These are phyloP conservation scores for Radopholus similis DNA, from an alignment of 1,140 invertebrate species.

Conservation along the genomic window DNA sequence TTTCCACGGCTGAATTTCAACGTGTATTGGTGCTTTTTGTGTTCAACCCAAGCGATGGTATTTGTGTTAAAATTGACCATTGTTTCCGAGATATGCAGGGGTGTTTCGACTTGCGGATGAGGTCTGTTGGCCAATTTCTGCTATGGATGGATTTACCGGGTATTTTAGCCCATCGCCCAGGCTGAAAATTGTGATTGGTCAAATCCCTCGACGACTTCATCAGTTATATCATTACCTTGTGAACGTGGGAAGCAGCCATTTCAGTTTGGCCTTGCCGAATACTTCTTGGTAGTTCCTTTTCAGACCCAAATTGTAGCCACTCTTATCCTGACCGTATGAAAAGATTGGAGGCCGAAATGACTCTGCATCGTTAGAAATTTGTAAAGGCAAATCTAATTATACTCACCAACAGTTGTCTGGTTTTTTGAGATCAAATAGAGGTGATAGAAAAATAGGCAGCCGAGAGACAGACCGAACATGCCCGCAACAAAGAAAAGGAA, in stretches of 20 bases:
- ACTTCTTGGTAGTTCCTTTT: conserved; percentile 34
- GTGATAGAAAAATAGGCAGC: conserved; percentile 43
- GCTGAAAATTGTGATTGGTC: neutral
- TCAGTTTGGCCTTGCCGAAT: conserved; percentile 21
- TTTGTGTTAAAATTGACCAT: neutral
- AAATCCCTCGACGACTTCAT: neutral
- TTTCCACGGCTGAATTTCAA: neutral
- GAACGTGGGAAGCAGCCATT: conserved; percentile 37
- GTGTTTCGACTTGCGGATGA: neutral
- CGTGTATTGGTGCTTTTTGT: too few relatives aligned
- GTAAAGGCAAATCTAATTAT: neutral
- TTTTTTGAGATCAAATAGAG: conserved; percentile 34
- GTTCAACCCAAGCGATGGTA: neutral
- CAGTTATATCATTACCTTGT: conserved; percentile 26
- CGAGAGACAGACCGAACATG: conserved; percentile 38
- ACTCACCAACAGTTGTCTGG: conserved; percentile 34
- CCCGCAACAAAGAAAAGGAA: conserved; percentile 41
- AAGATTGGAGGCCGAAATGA: conserved; percentile 43
- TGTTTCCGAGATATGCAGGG: neutral
- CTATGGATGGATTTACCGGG: conserved; percentile 13
- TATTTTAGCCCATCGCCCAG: conserved; percentile 32
- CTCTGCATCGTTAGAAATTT: conserved; percentile 28
- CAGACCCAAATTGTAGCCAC: conserved; percentile 36
- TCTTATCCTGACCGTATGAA: conserved; percentile 35
- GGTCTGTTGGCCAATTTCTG: neutral